Evolutionary conservation across 2,888 invertebrate species (phyloP), one percentile per base, ranked within the genome.

Genomic region (Diachrysia chrysitis): DNA sequence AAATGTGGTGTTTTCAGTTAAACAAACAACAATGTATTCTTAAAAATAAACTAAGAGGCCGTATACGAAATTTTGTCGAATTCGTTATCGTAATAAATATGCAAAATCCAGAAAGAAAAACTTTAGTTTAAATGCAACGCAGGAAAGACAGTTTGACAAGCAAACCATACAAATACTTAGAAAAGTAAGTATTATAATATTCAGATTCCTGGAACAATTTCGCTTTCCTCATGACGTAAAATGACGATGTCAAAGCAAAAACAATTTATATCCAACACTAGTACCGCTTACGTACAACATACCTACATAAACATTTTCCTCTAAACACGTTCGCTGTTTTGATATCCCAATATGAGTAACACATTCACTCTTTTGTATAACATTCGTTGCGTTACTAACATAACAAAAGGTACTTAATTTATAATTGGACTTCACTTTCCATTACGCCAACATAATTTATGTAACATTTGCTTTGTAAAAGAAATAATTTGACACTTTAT

Each of bases 351-450:
- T 61, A 58, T 64, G 70, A 72, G 57, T 59, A 76, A 80, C 78
- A 82, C 81, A 79, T 84, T 78, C 77, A 76, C 78, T 69, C 65
- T 76, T 81, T 81, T 81, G 78, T 73, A 76, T 64, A 75, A 72
- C 32, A 79, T 73, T 76, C 54, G 69, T 68, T 61, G 58, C 63
- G 57, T 67, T 71, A 63, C 68, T 58, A 71, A 76, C 63, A 56
- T 68, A 83, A 79, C 82, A 81, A 81, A 81, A 78, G 81, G 72
- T 73, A 81, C 65, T 82, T 81, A 73, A 76, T 71, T 71, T 81
- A 70, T 79, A 83, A 83, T 82, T 82, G 69, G 71, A 72, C 56
- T 67, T 70, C 68, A 85, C 84, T 83, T 85, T 87, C 85, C 83
- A 83, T 83, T 81, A 51, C 69, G 70, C 66, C 66, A 69, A 73